phyloP scores from a whole-genome alignment of 2,888 invertebrate genomes.

The Plemyria rubiginata region DNA sequence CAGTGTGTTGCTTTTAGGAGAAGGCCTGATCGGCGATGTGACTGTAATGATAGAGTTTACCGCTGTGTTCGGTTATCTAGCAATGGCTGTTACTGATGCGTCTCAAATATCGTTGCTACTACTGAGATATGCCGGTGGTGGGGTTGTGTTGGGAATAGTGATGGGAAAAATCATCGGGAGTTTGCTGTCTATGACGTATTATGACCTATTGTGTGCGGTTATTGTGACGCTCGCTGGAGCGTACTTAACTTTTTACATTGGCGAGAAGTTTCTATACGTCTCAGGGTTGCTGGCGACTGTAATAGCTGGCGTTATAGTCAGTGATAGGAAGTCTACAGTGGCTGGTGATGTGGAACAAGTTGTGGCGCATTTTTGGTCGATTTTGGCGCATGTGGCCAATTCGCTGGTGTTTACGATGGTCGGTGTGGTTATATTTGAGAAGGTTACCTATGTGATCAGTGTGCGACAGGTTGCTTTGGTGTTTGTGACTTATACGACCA shows the following conservation, averaged over 20 bases:
- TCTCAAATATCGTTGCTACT: constrained; percentile 67
- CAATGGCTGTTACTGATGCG: constrained; percentile 59
- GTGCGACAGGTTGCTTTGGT: constrained; percentile 68
- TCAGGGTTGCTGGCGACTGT: constrained; percentile 71
- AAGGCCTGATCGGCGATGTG: constrained; percentile 73
- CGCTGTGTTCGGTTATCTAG: constrained; percentile 66
- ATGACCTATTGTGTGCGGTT: constrained; percentile 68
- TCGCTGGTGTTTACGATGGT: constrained; percentile 86
- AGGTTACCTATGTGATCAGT: constrained; percentile 70
- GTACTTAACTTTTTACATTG: constrained; percentile 72
- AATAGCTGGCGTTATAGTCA: constrained; percentile 69
- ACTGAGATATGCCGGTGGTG: constrained; percentile 69
- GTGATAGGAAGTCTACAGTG: constrained; percentile 67
- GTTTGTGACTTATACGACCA: constrained; percentile 77
- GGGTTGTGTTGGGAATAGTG: constrained; percentile 66
- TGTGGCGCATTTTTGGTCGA: constrained; percentile 66
- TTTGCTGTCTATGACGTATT: constrained; percentile 68
- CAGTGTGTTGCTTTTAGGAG: constrained; percentile 69
- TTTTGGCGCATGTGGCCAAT: constrained; percentile 72
- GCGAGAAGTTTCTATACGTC: constrained; percentile 74
- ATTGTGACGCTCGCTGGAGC: constrained; percentile 69
- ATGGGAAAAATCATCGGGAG: constrained; percentile 67
- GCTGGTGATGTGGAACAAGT: constrained; percentile 72
- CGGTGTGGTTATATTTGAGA: constrained; percentile 85
- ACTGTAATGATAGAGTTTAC: constrained; percentile 76